phyloP scores from a whole-genome alignment of 92 coral and sea anemone species.

The Paramuricea clavata region DNA sequence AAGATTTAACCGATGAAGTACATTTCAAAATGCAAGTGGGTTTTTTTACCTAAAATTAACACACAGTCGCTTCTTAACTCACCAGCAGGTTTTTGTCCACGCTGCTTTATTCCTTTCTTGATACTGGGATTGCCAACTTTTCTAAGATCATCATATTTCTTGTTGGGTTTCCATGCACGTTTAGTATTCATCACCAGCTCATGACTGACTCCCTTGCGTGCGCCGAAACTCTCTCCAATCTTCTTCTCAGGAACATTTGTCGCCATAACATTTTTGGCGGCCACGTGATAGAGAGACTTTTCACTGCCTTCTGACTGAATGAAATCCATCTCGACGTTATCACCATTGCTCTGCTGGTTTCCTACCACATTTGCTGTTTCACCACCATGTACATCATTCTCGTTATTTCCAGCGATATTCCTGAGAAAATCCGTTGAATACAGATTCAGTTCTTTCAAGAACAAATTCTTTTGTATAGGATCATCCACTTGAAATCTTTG shows the following conservation, averaged over 20 bases:
- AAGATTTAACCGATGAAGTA: too few species aligned
- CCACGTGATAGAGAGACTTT: conserved; percentile 39
- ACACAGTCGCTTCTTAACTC: neutral
- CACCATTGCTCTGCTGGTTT: neutral
- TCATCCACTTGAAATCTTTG: conserved; percentile 44
- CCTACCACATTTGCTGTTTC: neutral
- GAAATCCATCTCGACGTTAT: neutral
- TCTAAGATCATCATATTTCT: conserved; percentile 48
- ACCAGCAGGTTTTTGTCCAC: conserved; percentile 30
- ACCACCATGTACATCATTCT: neutral
- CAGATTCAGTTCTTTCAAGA: conserved; percentile 38
- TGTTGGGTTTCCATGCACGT: conserved; percentile 53
- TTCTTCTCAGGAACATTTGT: conserved; percentile 41
- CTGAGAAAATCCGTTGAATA: conserved; percentile 44
- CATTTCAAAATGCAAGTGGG: neutral
- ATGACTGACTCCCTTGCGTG: conserved; percentile 41
- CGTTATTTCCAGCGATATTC: conserved; percentile 12
- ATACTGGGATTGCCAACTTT: conserved; percentile 23
- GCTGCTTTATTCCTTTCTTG: conserved; percentile 36
- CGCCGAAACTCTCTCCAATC: conserved; percentile 47
- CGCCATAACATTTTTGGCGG: conserved; percentile 29
- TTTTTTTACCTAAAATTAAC: neutral
- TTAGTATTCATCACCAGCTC: conserved; percentile 43
- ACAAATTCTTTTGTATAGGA: conserved; percentile 39
- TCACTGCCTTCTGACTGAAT: neutral